Evolutionary conservation across 2,113 vertebrate genomes (phyloP).

Genomic region (Balaenoptera acutorostrata): DNA sequence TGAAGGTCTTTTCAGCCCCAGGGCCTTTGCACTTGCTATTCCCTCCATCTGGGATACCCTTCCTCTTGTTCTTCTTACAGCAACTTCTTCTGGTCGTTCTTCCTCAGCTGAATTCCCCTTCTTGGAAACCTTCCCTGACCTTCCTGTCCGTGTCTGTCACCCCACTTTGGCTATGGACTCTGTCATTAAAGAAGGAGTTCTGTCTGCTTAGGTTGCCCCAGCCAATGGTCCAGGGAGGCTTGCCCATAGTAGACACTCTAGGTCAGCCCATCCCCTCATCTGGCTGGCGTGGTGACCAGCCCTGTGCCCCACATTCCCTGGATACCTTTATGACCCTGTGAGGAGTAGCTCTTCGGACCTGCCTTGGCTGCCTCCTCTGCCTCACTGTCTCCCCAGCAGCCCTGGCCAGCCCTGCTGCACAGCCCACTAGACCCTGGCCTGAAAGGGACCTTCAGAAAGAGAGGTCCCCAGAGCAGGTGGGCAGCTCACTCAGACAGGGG

Average conservation of each 20-base stretch:
- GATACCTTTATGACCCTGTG: neutral
- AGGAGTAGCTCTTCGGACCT: neutral
- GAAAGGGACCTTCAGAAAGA: neutral
- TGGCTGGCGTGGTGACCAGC: neutral
- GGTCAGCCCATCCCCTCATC: neutral
- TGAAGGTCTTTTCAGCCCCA: neutral
- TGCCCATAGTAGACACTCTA: neutral
- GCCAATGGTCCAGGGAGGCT: neutral
- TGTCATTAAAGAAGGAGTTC: neutral
- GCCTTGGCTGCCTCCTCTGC: neutral
- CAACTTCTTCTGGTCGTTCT: neutral
- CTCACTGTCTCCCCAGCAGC: neutral
- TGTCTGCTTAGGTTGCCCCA: neutral
- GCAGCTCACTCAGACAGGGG: neutral
- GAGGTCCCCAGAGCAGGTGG: neutral
- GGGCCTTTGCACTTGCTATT: neutral
- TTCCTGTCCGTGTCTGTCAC: neutral
- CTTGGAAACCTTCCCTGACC: neutral
- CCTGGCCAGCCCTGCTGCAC: neutral
- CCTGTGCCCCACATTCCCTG: neutral
- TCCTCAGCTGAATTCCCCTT: neutral
- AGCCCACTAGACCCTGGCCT: neutral
- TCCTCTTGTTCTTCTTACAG: neutral
- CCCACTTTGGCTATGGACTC: neutral
- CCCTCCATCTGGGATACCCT: neutral